phyloP scores from a whole-genome alignment of 2,888 invertebrate species.

The Digitonthophagus gazella region DNA sequence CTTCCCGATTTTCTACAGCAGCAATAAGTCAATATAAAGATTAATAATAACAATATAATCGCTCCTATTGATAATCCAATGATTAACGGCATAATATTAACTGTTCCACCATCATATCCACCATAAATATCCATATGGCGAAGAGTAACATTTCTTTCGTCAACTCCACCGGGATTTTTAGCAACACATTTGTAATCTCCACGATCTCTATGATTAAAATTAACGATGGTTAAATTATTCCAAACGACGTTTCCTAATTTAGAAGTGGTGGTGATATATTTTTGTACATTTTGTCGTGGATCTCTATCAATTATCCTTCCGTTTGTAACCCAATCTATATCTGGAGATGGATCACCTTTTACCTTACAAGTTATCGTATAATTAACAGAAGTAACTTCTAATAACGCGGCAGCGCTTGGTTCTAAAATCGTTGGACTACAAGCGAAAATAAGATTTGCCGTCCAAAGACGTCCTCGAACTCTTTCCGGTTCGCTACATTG shows the following conservation, averaged over 20 bases:
- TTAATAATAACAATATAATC: constrained; percentile 52
- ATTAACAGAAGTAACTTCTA: constrained; percentile 63
- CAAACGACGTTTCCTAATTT: constrained; percentile 47
- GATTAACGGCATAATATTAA: constrained; percentile 49
- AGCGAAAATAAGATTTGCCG: constrained; percentile 74
- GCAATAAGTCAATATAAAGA: constrained; percentile 50
- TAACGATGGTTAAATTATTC: constrained; percentile 60
- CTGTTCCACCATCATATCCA: constrained; percentile 39
- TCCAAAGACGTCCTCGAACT: constrained; percentile 71
- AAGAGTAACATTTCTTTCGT: constrained; percentile 72
- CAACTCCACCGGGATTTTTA: constrained; percentile 76
- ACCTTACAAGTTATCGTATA: constrained; percentile 74
- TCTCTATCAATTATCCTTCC: constrained; percentile 60
- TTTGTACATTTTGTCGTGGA: constrained; percentile 49
- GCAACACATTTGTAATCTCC: constrained; percentile 70
- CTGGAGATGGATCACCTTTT: constrained; percentile 72
- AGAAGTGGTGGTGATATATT: constrained; percentile 47
- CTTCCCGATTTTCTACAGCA: constrained; percentile 43
- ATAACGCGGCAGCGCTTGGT: constrained; percentile 58
- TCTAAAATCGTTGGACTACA: constrained; percentile 75
- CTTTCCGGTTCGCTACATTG: constrained; percentile 69
- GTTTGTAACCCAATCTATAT: constrained; percentile 72
- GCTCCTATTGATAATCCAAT: constrained; percentile 53
- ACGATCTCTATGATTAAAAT: constrained; percentile 50
- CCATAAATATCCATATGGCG: constrained; percentile 43